These are phyloP conservation scores for Opisthograptis luteolata DNA, from an alignment of 2,888 invertebrate genomes.

Conservation along the genomic window DNA sequence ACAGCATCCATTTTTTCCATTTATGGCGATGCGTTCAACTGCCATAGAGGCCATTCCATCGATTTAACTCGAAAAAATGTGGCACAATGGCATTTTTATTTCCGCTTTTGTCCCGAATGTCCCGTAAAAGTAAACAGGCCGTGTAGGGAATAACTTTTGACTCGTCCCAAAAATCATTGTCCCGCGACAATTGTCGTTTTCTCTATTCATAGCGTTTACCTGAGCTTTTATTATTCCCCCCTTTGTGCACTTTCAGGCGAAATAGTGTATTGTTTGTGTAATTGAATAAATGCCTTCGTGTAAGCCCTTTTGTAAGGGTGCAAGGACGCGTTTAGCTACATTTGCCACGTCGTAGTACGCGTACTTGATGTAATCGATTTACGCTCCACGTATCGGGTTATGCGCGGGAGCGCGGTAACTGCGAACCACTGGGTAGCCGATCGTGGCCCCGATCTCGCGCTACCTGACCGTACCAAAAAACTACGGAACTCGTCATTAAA, in stretches of 20 bases:
- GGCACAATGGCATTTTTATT: constrained; percentile 56
- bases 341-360: constrained; percentile 10
- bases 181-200: constrained; percentile 66
- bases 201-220: constrained; percentile 74
- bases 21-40: constrained; percentile 49
- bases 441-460: constrained; percentile 45
- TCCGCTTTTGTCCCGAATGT: constrained; percentile 44
- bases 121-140: constrained; percentile 69
- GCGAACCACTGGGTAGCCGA: constrained; percentile 22
- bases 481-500: constrained; percentile 68
- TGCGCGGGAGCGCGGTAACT: not conserved
- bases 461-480: constrained; percentile 67
- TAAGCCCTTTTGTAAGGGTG: constrained; percentile 58
- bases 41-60: constrained; percentile 49
- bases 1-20: constrained; percentile 48
- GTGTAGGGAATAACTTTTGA: constrained; percentile 70
- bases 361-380: constrained; percentile 42
- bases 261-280: constrained; percentile 75
- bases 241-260: constrained; percentile 76
- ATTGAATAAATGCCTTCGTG: constrained; percentile 80
- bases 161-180: constrained; percentile 75
- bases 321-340: constrained; percentile 25
- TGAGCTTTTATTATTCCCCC: constrained; percentile 60
- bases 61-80: constrained; percentile 59
- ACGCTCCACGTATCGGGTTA: constrained; percentile 30